Percentiles rank a stretch among this genome's conserved stretches.
Evolutionary conservation across 1,140 invertebrate genomes (phyloP).

Genomic region (Radopholus similis): DNA sequence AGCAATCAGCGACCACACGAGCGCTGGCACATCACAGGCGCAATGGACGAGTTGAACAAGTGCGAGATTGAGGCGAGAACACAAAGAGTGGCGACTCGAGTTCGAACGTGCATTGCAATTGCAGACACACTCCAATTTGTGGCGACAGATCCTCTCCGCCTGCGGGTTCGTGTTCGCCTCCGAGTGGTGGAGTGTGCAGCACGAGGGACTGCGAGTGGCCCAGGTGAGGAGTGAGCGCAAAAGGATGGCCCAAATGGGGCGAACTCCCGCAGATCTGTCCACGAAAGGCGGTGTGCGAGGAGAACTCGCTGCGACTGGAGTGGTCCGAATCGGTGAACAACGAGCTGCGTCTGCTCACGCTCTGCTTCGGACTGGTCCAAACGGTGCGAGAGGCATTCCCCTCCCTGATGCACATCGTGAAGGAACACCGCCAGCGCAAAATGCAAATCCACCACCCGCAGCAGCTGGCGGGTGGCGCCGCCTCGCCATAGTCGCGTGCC

Average conservation of each 20-base stretch:
- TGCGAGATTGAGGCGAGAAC: conserved; percentile 25
- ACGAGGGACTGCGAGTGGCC: conserved; percentile 37
- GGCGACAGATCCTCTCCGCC: conserved; percentile 33
- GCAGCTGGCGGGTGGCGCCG: background rate
- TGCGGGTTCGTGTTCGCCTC: conserved; percentile 42
- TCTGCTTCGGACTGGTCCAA: conserved; percentile 50
- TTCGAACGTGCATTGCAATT: background rate
- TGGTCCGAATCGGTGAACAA: conserved; percentile 46
- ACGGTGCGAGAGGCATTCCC: conserved; percentile 51
- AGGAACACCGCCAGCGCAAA: conserved; percentile 21
- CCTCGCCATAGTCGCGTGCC: too few relatives aligned
- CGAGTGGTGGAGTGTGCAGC: conserved; percentile 45
- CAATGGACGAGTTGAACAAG: conserved; percentile 41
- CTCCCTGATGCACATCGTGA: conserved; percentile 38
- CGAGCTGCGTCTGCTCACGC: conserved; percentile 39
- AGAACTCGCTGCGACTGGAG: conserved; percentile 36
- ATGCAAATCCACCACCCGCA: conserved; percentile 12
- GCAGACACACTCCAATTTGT: conserved; percentile 32
- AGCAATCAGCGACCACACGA: conserved; percentile 21
- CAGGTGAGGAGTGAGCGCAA: conserved; percentile 14
- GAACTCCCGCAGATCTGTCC: conserved; percentile 35
- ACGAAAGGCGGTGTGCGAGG: conserved; percentile 37
- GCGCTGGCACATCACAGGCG: conserved; percentile 37
- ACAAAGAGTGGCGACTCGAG: background rate
- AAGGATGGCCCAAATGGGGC: background rate